Percentiles rank a stretch among this genome's conserved stretches.
These are phyloP conservation scores for Eupithecia exiguata DNA, from an alignment of 2,888 invertebrate species.

Conservation along the genomic window DNA sequence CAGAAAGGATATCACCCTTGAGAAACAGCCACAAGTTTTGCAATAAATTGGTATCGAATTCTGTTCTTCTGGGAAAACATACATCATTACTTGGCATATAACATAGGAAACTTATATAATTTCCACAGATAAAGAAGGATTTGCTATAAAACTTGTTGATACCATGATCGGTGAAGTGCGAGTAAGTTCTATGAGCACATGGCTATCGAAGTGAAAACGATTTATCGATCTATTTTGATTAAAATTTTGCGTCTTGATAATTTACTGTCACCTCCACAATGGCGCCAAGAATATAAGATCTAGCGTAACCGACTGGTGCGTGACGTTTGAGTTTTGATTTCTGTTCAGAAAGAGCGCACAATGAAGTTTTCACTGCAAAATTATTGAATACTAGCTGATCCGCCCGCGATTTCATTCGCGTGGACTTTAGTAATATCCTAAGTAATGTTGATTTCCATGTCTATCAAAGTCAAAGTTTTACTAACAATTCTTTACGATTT, in stretches of 20 bases:
- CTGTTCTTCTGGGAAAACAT: constrained; percentile 28
- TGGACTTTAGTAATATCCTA: too few relatives aligned
- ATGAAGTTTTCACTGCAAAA: too few relatives aligned
- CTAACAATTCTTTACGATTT: too few relatives aligned
- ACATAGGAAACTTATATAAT: constrained; percentile 1
- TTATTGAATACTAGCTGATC: too few relatives aligned
- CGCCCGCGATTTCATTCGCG: too few relatives aligned
- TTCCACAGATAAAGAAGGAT: constrained; percentile 2
- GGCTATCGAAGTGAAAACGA: neutral
- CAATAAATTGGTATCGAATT: constrained; percentile 34
- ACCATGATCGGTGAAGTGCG: neutral
- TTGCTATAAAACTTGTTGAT: neutral
- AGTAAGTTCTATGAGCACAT: neutral
- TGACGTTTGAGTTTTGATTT: neutral
- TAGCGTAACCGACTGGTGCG: neutral
- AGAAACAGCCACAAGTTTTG: constrained; percentile 31
- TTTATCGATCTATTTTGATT: too few relatives aligned
- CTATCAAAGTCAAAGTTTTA: too few relatives aligned
- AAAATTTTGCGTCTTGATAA: neutral
- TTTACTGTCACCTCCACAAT: neutral
- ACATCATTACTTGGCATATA: constrained; percentile 27
- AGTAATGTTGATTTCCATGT: too few relatives aligned
- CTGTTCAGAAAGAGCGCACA: neutral
- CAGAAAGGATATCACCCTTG: constrained; percentile 34
- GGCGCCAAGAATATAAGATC: neutral